These are phyloP conservation scores for Mycteria americana DNA, from an alignment of 2,797 vertebrate genomes.

Conservation along the genomic window DNA sequence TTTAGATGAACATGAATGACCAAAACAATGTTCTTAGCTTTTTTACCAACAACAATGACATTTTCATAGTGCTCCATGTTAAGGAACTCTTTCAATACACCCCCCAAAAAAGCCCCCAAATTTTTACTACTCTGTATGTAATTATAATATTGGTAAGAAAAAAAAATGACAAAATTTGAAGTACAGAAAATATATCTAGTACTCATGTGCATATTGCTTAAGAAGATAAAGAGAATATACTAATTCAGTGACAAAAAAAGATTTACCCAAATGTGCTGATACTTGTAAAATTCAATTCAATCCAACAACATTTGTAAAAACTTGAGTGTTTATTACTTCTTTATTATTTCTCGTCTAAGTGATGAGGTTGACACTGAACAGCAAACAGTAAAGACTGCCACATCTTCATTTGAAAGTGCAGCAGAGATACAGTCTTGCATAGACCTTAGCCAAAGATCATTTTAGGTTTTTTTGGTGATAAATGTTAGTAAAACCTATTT, in stretches of 20 bases:
- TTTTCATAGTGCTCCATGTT: background rate
- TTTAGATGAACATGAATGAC: conserved; percentile 36
- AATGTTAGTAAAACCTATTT: background rate
- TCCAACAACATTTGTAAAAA: background rate
- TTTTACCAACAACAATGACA: background rate
- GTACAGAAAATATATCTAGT: background rate
- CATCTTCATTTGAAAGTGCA: background rate
- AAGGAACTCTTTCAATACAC: background rate
- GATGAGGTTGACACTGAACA: background rate
- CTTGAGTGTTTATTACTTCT: background rate
- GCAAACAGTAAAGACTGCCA: background rate
- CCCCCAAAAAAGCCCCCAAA: background rate
- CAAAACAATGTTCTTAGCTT: conserved; percentile 18
- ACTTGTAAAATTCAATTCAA: background rate
- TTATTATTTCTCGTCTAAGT: background rate
- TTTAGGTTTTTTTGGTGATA: background rate
- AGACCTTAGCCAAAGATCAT: background rate
- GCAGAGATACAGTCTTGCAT: background rate
- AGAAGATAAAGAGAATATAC: background rate
- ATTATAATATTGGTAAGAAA: background rate
- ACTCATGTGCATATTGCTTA: background rate
- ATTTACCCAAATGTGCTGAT: background rate
- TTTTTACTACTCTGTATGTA: background rate
- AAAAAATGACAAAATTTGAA: background rate
- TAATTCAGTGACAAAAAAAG: background rate